Evolutionary conservation across 2,888 invertebrate genomes (phyloP).

Genomic region (Amphipoea oculea): DNA sequence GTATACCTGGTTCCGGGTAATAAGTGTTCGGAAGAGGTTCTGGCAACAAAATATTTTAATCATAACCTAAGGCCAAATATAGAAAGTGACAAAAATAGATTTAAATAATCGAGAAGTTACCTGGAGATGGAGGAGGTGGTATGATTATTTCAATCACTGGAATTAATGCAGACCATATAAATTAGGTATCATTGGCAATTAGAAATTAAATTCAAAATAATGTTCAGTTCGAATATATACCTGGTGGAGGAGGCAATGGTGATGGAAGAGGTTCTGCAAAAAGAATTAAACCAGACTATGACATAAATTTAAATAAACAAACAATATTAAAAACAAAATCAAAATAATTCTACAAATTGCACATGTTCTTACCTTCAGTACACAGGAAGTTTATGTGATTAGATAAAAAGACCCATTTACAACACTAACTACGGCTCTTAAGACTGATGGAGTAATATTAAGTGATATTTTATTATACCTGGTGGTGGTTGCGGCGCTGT

Average conservation of each 20-base stretch:
- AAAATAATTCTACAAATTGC: neutral
- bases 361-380: neutral
- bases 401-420: neutral
- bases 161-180: constrained; percentile 25
- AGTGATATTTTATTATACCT: neutral
- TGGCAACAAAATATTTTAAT: constrained; percentile 14
- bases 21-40: neutral
- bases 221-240: constrained; percentile 6
- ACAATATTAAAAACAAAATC: neutral
- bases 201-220: neutral
- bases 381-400: neutral
- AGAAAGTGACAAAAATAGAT: neutral
- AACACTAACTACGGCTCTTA: neutral
- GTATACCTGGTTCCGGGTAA: constrained; percentile 14
- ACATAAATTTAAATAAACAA: neutral
- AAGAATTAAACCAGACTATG: neutral
- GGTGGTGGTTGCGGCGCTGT: neutral
- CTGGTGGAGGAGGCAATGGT: constrained; percentile 10
- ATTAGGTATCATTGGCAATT: neutral
- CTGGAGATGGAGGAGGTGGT: constrained; percentile 17
- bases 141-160: constrained; percentile 32
- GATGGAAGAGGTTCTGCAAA: constrained; percentile 22
- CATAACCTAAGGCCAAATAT: neutral
- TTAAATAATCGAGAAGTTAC: constrained; percentile 18
- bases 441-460: neutral